Evolutionary conservation across 2,888 invertebrate species (phyloP).

Genomic region (Limenitis camilla): DNA sequence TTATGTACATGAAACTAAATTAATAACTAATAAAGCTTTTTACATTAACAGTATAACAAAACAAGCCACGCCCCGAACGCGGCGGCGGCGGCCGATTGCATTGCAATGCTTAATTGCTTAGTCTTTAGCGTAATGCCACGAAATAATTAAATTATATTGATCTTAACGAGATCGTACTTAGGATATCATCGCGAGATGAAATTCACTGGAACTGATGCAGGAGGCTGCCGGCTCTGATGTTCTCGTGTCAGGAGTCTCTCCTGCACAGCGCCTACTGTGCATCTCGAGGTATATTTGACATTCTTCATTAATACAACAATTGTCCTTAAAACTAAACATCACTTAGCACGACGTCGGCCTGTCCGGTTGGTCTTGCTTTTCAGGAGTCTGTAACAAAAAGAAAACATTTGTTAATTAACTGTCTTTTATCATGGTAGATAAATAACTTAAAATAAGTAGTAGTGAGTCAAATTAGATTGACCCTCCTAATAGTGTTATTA

Average conservation of each 20-base stretch:
- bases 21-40: conserved; percentile 71
- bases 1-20: conserved; percentile 52
- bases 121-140: conserved; percentile 70
- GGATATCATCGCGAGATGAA: conserved; percentile 68
- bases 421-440: not conserved
- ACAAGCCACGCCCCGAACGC: conserved; percentile 40
- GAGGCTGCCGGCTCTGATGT: conserved; percentile 32
- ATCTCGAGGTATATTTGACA: conserved; percentile 55
- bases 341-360: conserved; percentile 69
- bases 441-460: conserved; percentile 9
- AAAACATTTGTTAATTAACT: not conserved
- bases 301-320: conserved; percentile 57
- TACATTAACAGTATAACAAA: conserved; percentile 67
- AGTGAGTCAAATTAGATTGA: conserved; percentile 13
- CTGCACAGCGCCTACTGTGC: conserved; percentile 30
- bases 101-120: conserved; percentile 60
- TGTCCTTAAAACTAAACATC: conserved; percentile 50
- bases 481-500: conserved; percentile 31
- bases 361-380: conserved; percentile 77
- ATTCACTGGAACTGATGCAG: conserved; percentile 58
- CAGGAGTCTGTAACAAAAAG: conserved; percentile 38
- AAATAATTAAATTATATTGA: conserved; percentile 66
- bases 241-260: conserved; percentile 27
- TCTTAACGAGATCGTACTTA: conserved; percentile 72
- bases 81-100: conserved; percentile 48